phyloP scores from a whole-genome alignment of 2,888 invertebrate genomes.

The Erebia ligea region DNA sequence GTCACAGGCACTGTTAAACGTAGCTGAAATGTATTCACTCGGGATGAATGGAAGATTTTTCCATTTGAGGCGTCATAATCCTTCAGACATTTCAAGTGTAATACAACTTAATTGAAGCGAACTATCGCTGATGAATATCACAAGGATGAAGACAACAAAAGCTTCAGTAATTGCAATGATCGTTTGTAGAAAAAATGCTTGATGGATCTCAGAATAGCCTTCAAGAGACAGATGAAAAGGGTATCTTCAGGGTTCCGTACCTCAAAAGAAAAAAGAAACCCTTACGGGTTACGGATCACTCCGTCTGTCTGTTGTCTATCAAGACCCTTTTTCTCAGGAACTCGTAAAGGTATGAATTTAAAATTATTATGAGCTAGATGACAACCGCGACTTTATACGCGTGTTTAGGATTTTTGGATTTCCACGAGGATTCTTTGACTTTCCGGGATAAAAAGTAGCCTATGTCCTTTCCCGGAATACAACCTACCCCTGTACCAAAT shows the following conservation, averaged over 20 bases:
- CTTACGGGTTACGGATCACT: no score
- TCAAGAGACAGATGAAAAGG: conserved; percentile 36
- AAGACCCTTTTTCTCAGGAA: no score
- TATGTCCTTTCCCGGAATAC: no score
- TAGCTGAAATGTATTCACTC: conserved; percentile 21
- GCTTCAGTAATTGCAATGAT: conserved; percentile 32
- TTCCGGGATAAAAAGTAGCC: no score
- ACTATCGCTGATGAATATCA: conserved; percentile 35
- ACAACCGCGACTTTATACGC: no score
- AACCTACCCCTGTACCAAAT: no score
- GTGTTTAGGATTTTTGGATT: no score
- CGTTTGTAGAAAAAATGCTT: conserved; percentile 30
- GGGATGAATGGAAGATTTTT: conserved; percentile 16
- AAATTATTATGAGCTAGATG: no score
- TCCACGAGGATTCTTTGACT: no score
- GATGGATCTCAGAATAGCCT: conserved; percentile 27
- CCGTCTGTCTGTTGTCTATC: no score
- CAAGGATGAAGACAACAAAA: conserved; percentile 23
- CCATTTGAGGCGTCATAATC: conserved; percentile 21
- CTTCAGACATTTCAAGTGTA: conserved; percentile 30
- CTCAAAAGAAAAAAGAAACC: no score
- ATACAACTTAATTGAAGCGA: conserved; percentile 37
- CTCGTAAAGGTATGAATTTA: no score
- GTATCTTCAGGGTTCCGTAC: background rate
- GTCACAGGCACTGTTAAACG: conserved; percentile 17